phyloP scores from a whole-genome alignment of 2,888 invertebrate genomes.

The Drosophila sordidapex region DNA sequence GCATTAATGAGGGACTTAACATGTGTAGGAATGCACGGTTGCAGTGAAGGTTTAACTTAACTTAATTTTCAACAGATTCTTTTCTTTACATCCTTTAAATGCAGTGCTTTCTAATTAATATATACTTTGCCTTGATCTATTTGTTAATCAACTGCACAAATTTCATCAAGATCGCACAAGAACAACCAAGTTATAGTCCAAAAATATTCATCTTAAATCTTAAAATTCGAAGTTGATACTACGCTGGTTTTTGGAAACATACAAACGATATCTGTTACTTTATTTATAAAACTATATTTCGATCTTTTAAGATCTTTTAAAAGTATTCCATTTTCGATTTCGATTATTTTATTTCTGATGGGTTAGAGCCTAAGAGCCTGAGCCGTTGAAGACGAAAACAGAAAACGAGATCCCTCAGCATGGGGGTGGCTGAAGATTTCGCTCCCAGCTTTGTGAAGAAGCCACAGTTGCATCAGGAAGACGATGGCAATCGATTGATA shows the following conservation, averaged over 20 bases:
- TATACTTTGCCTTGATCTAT: background rate
- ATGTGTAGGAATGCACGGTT: too few relatives aligned
- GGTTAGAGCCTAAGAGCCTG: constrained; percentile 52
- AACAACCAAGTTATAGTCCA: too few relatives aligned
- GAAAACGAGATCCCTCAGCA: constrained; percentile 69
- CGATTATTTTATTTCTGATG: background rate
- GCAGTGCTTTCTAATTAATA: background rate
- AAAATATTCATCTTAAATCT: background rate
- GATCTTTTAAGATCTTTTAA: background rate
- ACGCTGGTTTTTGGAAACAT: background rate
- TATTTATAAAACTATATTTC: background rate
- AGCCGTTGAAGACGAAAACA: constrained; percentile 54
- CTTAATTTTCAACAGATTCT: background rate
- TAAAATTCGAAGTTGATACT: too few relatives aligned
- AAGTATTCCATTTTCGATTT: background rate
- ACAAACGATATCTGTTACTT: background rate
- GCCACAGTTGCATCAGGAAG: constrained; percentile 98
- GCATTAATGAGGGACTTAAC: too few relatives aligned
- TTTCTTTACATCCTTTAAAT: background rate
- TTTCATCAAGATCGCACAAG: background rate
- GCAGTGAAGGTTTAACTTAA: too few relatives aligned
- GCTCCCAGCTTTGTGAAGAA: constrained; percentile 99
- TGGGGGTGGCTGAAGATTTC: constrained; percentile 91
- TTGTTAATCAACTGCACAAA: background rate
- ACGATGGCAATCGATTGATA: constrained; percentile 96